Percentiles rank a stretch among this genome's conserved stretches.
phyloP scores from a whole-genome alignment of 2,888 invertebrate genomes.

The Pteria penguin region DNA sequence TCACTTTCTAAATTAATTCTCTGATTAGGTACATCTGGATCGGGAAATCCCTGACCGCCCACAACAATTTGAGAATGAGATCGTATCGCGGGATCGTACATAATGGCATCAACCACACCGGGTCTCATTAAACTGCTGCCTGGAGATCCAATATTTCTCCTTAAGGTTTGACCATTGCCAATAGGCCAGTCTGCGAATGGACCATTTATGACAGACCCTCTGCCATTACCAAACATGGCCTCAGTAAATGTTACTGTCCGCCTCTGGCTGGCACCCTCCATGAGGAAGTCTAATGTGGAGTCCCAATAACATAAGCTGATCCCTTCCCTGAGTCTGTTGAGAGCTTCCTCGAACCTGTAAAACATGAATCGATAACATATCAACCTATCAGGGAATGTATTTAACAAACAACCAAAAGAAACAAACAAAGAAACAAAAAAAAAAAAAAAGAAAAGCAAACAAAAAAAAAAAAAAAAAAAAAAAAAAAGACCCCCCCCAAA shows the following conservation, averaged over 20 bases:
- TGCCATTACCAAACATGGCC: slow-evolving; percentile 59
- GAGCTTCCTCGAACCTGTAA: slow-evolving; percentile 55
- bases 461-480: too few relatives aligned
- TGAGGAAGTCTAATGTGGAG: slow-evolving; percentile 59
- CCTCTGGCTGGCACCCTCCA: slow-evolving; percentile 52
- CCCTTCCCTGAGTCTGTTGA: slow-evolving; percentile 45
- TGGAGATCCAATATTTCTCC: slow-evolving; percentile 60
- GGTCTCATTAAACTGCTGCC: slow-evolving; percentile 51
- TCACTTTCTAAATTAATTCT: slow-evolving; percentile 37
- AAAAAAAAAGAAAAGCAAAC: too few relatives aligned
- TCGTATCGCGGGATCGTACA: slow-evolving; percentile 14
- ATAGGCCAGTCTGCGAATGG: slow-evolving; percentile 72
- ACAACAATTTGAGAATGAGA: not conserved
- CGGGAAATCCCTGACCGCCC: not conserved
- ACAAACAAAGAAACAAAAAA: too few relatives aligned
- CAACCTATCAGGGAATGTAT: too few relatives aligned
- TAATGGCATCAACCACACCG: slow-evolving; percentile 51
- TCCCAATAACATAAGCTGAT: slow-evolving; percentile 69
- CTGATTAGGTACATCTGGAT: too few relatives aligned
- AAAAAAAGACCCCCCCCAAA: too few relatives aligned
- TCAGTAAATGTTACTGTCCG: slow-evolving; percentile 64
- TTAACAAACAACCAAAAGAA: too few relatives aligned
- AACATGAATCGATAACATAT: too few relatives aligned
- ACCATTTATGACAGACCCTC: slow-evolving; percentile 62
- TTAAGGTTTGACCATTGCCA: too few relatives aligned